A percentile compares a stretch with the other conserved stretches of the same genome.
Conservation (phyloP, 1,140 invertebrate species). For the Mesaphorura yosii region DNA sequence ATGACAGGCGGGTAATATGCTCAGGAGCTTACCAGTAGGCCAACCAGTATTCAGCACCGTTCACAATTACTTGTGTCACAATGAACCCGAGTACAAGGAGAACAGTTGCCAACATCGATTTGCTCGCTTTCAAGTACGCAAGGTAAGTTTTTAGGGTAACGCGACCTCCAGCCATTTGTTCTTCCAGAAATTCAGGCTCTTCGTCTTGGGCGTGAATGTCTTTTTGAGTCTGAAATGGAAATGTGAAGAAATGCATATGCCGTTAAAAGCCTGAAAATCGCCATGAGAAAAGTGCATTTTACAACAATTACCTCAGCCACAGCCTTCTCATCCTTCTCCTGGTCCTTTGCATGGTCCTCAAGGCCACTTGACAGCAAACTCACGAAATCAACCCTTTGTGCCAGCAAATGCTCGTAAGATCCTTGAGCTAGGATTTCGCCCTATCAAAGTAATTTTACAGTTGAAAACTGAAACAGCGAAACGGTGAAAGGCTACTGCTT, state of each 20-base stretch:
- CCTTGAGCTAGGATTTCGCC: constrained; percentile 44
- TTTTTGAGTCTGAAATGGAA: background rate
- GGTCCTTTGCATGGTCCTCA: too few species aligned
- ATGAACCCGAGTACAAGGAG: constrained; percentile 13
- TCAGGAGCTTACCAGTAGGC: constrained; percentile 8
- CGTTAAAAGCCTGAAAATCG: too few species aligned
- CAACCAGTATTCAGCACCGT: constrained; percentile 20
- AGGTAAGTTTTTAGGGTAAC: constrained; percentile 18
- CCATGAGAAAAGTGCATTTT: too few species aligned
- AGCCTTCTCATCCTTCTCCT: too few species aligned
- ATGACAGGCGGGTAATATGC: background rate
- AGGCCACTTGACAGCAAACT: too few species aligned
- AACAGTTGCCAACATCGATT: constrained; percentile 8
- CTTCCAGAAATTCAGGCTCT: background rate
- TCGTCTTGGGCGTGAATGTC: background rate
- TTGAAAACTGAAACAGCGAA: too few species aligned
- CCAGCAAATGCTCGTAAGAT: constrained; percentile 45
- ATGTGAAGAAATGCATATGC: too few species aligned
- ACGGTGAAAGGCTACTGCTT: too few species aligned
- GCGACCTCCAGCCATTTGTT: constrained; percentile 22
- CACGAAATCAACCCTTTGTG: constrained; percentile 51
- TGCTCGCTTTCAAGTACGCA: constrained; percentile 19
- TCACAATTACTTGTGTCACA: constrained; percentile 10
- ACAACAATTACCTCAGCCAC: too few species aligned
- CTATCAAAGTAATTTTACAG: too few species aligned